phyloP scores from a whole-genome alignment of 2,797 vertebrate genomes.

The Rhyacichthys aspro region DNA sequence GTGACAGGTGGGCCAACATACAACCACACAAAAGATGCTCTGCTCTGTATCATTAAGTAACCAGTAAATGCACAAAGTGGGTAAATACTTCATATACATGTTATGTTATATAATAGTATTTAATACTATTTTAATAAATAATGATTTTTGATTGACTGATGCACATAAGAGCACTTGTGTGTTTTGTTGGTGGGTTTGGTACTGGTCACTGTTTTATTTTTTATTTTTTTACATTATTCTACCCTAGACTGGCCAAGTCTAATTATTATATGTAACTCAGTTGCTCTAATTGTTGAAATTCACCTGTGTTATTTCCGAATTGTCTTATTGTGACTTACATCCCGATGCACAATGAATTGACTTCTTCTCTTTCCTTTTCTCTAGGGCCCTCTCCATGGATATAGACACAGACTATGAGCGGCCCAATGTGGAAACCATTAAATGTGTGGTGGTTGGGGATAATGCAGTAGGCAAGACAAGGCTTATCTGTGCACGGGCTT shows the following conservation, averaged over 20 bases:
- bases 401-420: conserved; percentile 93
- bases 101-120: too few relatives aligned
- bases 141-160: too few relatives aligned
- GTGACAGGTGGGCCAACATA: conserved; percentile 17
- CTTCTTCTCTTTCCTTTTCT: conserved; percentile 21
- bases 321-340: conserved; percentile 33
- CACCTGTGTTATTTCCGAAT: too few relatives aligned
- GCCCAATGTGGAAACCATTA: conserved; percentile 94
- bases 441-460: conserved; percentile 93
- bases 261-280: neutral
- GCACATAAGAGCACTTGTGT: conserved; percentile 46
- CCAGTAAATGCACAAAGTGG: too few relatives aligned
- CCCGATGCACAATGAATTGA: conserved; percentile 36
- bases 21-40: conserved; percentile 19
- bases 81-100: too few relatives aligned
- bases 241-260: too few relatives aligned
- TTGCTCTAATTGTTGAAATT: conserved; percentile 23
- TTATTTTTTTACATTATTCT: too few relatives aligned
- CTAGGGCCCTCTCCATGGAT: conserved; percentile 89
- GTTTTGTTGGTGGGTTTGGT: conserved; percentile 67
- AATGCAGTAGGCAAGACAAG: conserved; percentile 92
- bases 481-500: conserved; percentile 91
- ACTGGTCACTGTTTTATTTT: conserved; percentile 36
- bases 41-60: neutral
- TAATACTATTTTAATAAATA: too few relatives aligned